Base-by-base conservation (phyloP, 2,797 vertebrate species). In the Margarornis squamiger region DNA sequence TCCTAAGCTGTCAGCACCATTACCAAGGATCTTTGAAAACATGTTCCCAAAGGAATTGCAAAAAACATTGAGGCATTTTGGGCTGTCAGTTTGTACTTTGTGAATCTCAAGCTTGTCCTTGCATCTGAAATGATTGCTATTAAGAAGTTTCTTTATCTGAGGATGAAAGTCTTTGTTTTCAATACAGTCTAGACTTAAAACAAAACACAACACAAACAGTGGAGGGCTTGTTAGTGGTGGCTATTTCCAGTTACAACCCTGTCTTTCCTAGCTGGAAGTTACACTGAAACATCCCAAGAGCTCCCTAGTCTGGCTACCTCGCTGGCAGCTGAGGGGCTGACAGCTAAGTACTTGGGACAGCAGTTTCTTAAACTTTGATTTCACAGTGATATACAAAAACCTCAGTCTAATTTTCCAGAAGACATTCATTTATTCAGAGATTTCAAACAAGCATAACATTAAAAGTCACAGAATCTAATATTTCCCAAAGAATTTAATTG, bases 1-100 rank as follows among this genome's bases (percentile, higher is more conserved):
- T 95, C 78, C 57, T 89, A 76, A 65, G 75, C 88, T 94, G 87
- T 88, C 95, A 96, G 76, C 63, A 52, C 39, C 86, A 96, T 83
- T 96, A 90, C 82, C 92, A 48, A 12, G 86, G 94, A 78, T 88
- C 86, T 86, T 89, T 81, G 79, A 94, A 95, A 89, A 91, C 41
- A 32, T 24, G 79, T 95, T 84, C 82, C 90, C 46, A 91, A 62
- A 66, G 77, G 84, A 82, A 91, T 45, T 2, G 11, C 86, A 58
- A 48, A 70, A 88, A 92, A 75, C 61, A 76, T 79, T 61, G 62
- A 73, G 59, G 91, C 73, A 91, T 94, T 97, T 86, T 55, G 67
- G 78, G 67, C 62, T 70, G 57, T 63, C 57, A 76, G 7, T 32
- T 51, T 38, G 23, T 55, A 58, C 39, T 78, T 77, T n/a, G 45